Percentiles rank a stretch among this genome's conserved stretches.
phyloP scores from a whole-genome alignment of 2,888 invertebrate genomes.

The Plusia festucae region DNA sequence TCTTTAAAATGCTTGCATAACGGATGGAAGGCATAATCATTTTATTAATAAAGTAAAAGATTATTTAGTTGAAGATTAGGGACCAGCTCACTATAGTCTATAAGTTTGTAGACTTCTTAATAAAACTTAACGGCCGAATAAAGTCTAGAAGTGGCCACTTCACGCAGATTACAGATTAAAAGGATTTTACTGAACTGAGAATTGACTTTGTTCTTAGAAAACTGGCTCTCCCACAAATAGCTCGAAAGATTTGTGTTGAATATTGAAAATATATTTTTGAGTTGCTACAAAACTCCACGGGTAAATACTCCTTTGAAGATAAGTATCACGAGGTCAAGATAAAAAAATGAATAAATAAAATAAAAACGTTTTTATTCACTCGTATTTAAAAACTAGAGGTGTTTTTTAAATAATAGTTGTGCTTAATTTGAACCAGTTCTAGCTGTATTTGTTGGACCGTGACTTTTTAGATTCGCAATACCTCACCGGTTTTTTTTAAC shows the following conservation, averaged over 20 bases:
- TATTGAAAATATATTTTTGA: no score
- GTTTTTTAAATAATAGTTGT: neutral
- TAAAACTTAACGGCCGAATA: conserved; percentile 4
- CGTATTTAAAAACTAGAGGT: no score
- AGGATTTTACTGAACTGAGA: conserved; percentile 1
- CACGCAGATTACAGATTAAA: neutral
- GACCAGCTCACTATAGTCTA: neutral
- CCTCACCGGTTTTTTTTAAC: neutral
- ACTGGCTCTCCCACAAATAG: neutral
- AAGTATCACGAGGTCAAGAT: neutral
- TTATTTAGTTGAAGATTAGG: neutral
- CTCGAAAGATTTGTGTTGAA: neutral
- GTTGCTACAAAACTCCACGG: neutral
- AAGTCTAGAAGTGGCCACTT: conserved; percentile 1
- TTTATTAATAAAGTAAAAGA: neutral
- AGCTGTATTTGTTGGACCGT: conserved; percentile 1
- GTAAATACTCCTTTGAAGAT: neutral
- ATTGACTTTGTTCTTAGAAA: neutral
- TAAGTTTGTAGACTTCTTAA: conserved; percentile 2
- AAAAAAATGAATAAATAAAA: no score
- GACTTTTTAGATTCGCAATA: conserved; percentile 7
- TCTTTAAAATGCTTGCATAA: neutral
- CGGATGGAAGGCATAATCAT: conserved; percentile 4
- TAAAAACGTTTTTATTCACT: no score
- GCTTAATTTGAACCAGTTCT: neutral